Percentiles rank a stretch among this genome's conserved stretches.
Conservation (phyloP, 2,888 invertebrate species). For the Polydrusus tereticollis region DNA sequence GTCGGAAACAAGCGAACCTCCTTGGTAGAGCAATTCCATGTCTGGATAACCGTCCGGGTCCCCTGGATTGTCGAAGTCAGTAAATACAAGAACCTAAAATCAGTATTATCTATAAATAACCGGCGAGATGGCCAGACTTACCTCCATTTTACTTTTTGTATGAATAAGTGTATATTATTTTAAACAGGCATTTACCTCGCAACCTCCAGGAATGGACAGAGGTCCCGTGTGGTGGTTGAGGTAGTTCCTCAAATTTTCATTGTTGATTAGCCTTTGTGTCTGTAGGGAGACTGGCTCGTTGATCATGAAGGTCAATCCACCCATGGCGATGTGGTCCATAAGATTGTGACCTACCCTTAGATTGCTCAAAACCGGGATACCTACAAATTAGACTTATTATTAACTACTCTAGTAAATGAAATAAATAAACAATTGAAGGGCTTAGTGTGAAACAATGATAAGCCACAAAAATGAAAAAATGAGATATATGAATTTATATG, state of each 20-base stretch:
- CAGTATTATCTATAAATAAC: too few relatives aligned
- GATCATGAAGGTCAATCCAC: constrained; percentile 77
- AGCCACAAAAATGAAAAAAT: too few relatives aligned
- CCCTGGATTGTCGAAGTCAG: constrained; percentile 72
- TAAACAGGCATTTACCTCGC: constrained; percentile 67
- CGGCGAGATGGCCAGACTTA: too few relatives aligned
- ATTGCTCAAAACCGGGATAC: constrained; percentile 68
- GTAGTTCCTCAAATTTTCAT: constrained; percentile 58
- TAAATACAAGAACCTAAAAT: constrained; percentile 71
- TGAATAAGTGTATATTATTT: too few relatives aligned
- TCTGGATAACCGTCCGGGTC: constrained; percentile 76
- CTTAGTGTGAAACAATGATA: too few relatives aligned
- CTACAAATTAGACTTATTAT: constrained; percentile 39
- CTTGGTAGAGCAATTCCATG: constrained; percentile 75
- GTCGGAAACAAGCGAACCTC: constrained; percentile 75
- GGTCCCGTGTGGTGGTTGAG: constrained; percentile 67
- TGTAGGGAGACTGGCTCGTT: constrained; percentile 68
- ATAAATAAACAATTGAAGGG: too few relatives aligned
- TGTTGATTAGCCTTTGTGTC: constrained; percentile 59
- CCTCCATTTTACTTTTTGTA: too few relatives aligned
- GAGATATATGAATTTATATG: too few relatives aligned
- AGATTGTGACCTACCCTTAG: constrained; percentile 70
- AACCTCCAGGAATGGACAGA: constrained; percentile 73
- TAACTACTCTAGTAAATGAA: too few relatives aligned
- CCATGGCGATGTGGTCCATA: constrained; percentile 73